Base-by-base conservation (phyloP, 1,140 invertebrate genomes). In the Drosophila bifasciata region DNA sequence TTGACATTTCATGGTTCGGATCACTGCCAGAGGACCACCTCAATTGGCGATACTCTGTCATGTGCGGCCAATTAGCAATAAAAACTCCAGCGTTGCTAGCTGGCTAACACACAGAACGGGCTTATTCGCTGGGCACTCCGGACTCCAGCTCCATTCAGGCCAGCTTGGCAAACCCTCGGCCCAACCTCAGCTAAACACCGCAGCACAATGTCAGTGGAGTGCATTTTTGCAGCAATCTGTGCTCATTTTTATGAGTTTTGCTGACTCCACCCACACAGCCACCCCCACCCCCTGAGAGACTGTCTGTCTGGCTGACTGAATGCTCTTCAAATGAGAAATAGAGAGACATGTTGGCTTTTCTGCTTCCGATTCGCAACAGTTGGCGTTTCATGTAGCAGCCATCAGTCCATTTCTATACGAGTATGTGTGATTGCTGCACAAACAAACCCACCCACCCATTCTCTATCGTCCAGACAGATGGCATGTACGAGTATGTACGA, bases 261-360 rank as follows among this genome's bases (percentile, higher is more conserved):
- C 73, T 74, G 64, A 74, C 75, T 69, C 56, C 76, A 63, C 48
- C 40, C 17, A 21, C 67, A 36, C 23, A 25, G 5, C 23, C 23
- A 5, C 0, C 23, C 74, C 69, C 74, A 74, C 70, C 25, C 25
- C 25, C 25, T 19, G 68, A 62, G 32, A n/a, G 51, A 6, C 51
- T 39, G 55, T 44, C 40, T 17, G 53, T 28, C 23, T 25, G 53
- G 17, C 61, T 44, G 70, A 66, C 68, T 56, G 81, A 74, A 55
- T 72, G 60, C 68, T 60, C 49, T 69, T 86, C 67, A 80, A 70
- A 85, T 86, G 81, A 64, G 81, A 85, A 85, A 86, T 86, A 86
- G 77, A 86, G 77, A 86, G 83, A 86, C 78, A 88, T 86, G 83
- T 88, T 86, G 83, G 83, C 79, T 86, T 88, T 86, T 67, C 83